Evolutionary conservation across 2,113 vertebrate genomes (phyloP).

Genomic region (Rhombomys opimus): DNA sequence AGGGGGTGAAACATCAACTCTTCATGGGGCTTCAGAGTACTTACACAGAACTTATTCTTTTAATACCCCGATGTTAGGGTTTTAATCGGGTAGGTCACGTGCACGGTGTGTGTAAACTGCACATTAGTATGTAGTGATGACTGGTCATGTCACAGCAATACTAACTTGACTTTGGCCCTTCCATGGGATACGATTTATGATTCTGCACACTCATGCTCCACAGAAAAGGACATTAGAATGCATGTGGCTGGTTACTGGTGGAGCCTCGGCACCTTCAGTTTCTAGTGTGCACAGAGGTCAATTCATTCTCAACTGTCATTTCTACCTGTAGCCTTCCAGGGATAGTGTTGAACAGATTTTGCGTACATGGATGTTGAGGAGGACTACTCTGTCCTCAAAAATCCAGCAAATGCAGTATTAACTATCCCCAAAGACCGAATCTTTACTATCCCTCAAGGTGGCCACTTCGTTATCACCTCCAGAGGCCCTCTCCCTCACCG

Average conservation of each 20-base stretch:
- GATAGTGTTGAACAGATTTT: not conserved
- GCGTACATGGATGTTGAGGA: not conserved
- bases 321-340: not conserved
- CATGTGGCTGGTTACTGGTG: not conserved
- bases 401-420: not conserved
- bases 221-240: not conserved
- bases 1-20: not conserved
- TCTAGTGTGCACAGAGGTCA: not conserved
- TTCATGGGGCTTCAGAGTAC: not conserved
- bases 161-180: constrained; percentile 29
- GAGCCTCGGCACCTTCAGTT: not conserved
- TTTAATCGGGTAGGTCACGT: constrained; percentile 5
- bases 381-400: not conserved
- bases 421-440: not conserved
- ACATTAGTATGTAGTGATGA: constrained; percentile 25
- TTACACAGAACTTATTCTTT: not conserved
- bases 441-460: not conserved
- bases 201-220: not conserved
- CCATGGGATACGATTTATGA: not conserved
- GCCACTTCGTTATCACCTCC: not conserved
- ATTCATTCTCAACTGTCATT: not conserved
- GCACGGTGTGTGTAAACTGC: not conserved
- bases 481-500: not conserved
- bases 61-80: not conserved
- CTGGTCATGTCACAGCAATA: not conserved